phyloP scores from a whole-genome alignment of 2,888 invertebrate genomes.

The Drosophila mayaguana region DNA sequence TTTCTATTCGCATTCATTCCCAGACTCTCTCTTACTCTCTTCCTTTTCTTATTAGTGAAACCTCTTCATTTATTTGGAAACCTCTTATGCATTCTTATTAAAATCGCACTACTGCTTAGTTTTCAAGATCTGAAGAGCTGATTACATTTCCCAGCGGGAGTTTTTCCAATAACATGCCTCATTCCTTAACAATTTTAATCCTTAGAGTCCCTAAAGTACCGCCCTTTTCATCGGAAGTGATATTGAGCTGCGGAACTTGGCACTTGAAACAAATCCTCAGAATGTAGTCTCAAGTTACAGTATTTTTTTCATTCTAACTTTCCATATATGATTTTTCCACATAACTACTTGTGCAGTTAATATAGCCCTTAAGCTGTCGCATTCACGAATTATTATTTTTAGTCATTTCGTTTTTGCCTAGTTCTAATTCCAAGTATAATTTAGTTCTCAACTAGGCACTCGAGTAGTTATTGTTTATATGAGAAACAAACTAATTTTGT shows the following conservation, averaged over 20 bases:
- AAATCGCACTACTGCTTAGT: not conserved
- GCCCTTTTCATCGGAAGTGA: conserved; percentile 73
- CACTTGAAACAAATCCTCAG: conserved; percentile 67
- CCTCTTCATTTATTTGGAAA: not conserved
- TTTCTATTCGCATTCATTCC: not conserved
- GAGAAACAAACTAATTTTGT: not conserved
- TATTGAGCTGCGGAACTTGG: conserved; percentile 74
- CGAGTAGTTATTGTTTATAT: not conserved
- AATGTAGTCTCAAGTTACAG: conserved; percentile 68
- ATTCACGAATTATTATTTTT: too few relatives aligned
- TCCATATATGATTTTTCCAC: not conserved
- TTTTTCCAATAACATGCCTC: conserved; percentile 20
- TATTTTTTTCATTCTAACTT: conserved; percentile 47
- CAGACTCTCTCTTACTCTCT: accelerated
- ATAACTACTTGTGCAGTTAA: not conserved
- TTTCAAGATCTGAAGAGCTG: conserved; percentile 9
- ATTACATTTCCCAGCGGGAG: conserved; percentile 24
- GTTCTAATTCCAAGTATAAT: not conserved
- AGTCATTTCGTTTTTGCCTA: not conserved
- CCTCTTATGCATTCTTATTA: not conserved
- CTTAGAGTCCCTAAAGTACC: conserved; percentile 72
- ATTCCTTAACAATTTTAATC: conserved; percentile 83
- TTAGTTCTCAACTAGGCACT: not conserved
- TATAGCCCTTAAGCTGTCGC: not conserved
- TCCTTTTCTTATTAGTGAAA: not conserved